Percentiles rank a stretch among this genome's conserved stretches.
Evolutionary conservation across 2,113 vertebrate species (phyloP).

Genomic region (Nycticorax nycticorax): DNA sequence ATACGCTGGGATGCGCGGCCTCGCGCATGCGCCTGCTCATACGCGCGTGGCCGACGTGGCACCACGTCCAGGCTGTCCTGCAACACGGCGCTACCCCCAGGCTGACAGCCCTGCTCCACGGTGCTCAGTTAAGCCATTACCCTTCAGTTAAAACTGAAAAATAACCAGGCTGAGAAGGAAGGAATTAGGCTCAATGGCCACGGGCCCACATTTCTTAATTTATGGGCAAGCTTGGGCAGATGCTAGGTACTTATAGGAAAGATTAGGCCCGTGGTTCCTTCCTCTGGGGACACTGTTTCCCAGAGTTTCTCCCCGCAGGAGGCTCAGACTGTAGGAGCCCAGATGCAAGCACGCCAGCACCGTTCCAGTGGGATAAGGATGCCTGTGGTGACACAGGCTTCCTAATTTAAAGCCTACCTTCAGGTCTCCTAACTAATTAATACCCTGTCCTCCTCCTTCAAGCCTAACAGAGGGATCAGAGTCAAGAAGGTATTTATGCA

Average conservation of each 20-base stretch:
- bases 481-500: neutral
- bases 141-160: neutral
- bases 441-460: neutral
- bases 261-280: neutral
- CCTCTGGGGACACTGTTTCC: neutral
- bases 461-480: neutral
- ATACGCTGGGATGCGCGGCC: neutral
- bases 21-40: neutral
- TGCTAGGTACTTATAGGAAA: neutral
- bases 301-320: neutral
- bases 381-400: neutral
- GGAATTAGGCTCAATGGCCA: neutral
- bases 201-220: neutral
- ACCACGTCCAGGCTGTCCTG: neutral
- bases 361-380: neutral
- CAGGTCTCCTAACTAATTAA: neutral
- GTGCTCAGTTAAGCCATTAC: neutral
- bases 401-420: neutral
- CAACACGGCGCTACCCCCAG: neutral
- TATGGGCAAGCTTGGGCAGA: neutral
- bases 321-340: neutral
- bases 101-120: fast-evolving
- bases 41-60: neutral
- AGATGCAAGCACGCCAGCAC: neutral
- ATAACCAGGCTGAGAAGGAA: neutral